Evolutionary conservation across 1,140 invertebrate genomes (phyloP).

Genomic region (Popillia japonica): DNA sequence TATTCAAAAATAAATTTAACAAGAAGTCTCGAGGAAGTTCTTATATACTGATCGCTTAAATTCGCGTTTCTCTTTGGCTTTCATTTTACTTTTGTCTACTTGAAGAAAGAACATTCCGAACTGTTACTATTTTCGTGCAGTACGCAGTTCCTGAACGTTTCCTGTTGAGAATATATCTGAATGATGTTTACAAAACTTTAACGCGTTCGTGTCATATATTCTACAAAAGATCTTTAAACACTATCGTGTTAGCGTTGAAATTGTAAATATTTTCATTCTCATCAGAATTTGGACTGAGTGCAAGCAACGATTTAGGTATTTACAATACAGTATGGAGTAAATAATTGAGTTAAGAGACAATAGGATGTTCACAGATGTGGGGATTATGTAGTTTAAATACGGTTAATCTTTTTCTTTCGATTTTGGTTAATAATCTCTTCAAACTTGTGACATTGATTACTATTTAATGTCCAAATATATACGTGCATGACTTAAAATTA

Average conservation of each 20-base stretch:
- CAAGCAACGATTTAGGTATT: no score
- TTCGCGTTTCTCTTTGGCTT: no score
- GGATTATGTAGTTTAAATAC: no score
- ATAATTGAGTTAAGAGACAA: no score
- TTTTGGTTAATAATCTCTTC: no score
- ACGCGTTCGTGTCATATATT: neutral
- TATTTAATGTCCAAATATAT: no score
- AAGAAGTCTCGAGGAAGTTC: neutral
- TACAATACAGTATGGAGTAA: no score
- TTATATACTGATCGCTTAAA: neutral
- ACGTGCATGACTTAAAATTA: no score
- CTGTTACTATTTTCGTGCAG: neutral
- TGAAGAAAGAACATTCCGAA: conserved; percentile 8
- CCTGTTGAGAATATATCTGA: neutral
- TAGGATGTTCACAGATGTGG: no score
- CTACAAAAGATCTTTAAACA: neutral
- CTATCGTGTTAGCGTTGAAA: neutral
- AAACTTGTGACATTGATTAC: no score
- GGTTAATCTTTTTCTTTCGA: no score
- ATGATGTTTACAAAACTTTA: neutral
- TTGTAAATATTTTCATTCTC: neutral
- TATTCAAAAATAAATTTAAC: neutral
- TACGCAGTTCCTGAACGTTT: conserved; percentile 13
- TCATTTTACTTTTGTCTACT: neutral
- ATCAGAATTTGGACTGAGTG: no score